Conservation (phyloP, 2,797 vertebrate species). For the Chaunax sp. region DNA sequence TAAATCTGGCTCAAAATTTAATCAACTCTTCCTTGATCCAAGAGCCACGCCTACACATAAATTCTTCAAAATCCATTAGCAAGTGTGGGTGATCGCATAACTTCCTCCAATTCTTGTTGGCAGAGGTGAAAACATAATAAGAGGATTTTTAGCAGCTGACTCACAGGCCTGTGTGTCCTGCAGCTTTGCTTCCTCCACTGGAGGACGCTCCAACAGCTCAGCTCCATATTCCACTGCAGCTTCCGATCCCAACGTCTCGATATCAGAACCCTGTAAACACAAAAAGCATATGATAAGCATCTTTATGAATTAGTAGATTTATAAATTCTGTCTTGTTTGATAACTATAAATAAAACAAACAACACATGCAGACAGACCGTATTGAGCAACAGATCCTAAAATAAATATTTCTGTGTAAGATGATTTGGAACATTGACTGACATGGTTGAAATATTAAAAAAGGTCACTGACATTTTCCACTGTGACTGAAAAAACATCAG, state of each 20-base stretch:
- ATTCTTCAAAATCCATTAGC: no score
- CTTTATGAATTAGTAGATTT: neutral
- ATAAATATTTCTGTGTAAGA: neutral
- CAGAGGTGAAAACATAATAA: no score
- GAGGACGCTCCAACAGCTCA: slow-evolving; percentile 68
- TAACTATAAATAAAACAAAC: neutral
- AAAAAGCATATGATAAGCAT: neutral
- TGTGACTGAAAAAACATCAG: neutral
- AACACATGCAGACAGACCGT: neutral
- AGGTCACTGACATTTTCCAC: neutral
- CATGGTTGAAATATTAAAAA: neutral
- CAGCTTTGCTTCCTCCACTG: slow-evolving; percentile 69
- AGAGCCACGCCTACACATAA: no score
- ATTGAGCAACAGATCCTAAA: neutral
- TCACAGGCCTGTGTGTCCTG: slow-evolving; percentile 59
- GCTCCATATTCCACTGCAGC: slow-evolving; percentile 71
- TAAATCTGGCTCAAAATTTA: no score
- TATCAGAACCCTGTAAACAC: slow-evolving; percentile 90
- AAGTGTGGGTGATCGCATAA: no score
- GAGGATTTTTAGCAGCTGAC: slow-evolving; percentile 64
- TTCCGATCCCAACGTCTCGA: slow-evolving; percentile 88
- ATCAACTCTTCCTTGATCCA: no score
- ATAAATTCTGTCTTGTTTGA: neutral
- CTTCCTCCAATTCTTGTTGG: no score
- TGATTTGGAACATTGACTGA: neutral